Evolutionary conservation across 2,113 vertebrate genomes (phyloP), one percentile per base, ranked within the genome.

Genomic region (Cranoglanis bouderius): DNA sequence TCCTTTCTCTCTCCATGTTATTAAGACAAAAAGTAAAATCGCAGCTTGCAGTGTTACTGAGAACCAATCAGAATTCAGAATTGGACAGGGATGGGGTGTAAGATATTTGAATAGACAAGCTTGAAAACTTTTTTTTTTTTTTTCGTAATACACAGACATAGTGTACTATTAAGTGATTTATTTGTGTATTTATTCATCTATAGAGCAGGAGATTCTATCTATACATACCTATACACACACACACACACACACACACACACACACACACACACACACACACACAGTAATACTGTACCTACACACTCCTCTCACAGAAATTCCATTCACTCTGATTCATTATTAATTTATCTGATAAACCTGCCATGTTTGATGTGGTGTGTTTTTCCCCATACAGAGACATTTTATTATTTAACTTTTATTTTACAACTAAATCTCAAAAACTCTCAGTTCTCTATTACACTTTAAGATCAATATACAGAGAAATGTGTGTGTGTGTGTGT

Each of bases 191-290:
- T 61, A 13, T 63, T 29, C 12, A 63, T 63, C 61, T 29, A 12
- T n/a, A 29, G 26, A 63, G 9, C 8, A 9, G 24, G 7, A 26
- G 59, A 61, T 26, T 61, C 7, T 61, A 26, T 61, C 57, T 5
- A 32, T 18, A 70, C 70, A 40, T 19, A n/a, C 63, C 9, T 5
- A 72, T 13, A 72, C n/a, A 72, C 67, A 72, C 67, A 35, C 67
- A 72, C 67, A 72, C 67, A 72, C 63, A 72, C 67, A 72, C n/a
- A n/a, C n/a, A n/a, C n/a, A n/a, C n/a, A 72, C 32, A 72, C 70
- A 72, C 70, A 35, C 70, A 72, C 70, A 72, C 70, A 72, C 65
- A 72, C 70, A 72, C 72, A 43, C 72, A 46, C 40, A 46, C 19
- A 40, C 32, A 2, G 55, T 57, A 57, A 57, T 57, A 16, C 55